phyloP scores from a whole-genome alignment of 2,888 invertebrate genomes.

The Herminia tarsipennalis region DNA sequence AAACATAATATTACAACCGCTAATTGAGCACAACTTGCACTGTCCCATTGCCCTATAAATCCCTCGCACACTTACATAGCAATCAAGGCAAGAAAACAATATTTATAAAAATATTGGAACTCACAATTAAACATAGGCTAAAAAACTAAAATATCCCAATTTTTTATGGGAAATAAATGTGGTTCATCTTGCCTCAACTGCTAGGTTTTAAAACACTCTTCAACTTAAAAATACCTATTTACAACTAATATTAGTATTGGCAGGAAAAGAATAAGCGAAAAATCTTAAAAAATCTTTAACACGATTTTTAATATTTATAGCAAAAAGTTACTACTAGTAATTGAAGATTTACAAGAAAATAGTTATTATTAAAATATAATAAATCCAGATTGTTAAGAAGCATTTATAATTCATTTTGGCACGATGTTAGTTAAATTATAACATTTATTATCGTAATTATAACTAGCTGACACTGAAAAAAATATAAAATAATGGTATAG shows the following conservation, averaged over 20 bases:
- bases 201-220: conserved; percentile 64
- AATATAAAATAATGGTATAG: conserved; percentile 37
- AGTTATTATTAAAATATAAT: conserved; percentile 12
- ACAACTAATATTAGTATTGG: conserved; percentile 46
- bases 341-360: conserved; percentile 16
- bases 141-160: conserved; percentile 5
- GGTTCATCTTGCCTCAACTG: conserved; percentile 69
- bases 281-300: conserved; percentile 16
- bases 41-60: conserved; percentile 53
- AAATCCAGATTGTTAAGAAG: conserved; percentile 43
- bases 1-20: conserved; percentile 46
- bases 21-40: conserved; percentile 69
- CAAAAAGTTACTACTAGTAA: conserved; percentile 9
- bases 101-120: neutral
- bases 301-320: conserved; percentile 15
- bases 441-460: conserved; percentile 10
- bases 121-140: neutral
- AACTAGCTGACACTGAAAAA: conserved; percentile 18
- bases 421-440: conserved; percentile 58
- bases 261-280: conserved; percentile 13
- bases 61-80: conserved; percentile 73
- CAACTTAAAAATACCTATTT: conserved; percentile 46
- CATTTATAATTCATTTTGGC: conserved; percentile 62
- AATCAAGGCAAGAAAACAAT: conserved; percentile 70
- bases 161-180: neutral